A percentile compares a stretch with the other conserved stretches of the same genome.
Evolutionary conservation across 92 coral and sea anemone species (phyloP).

Genomic region (Pocillopora grandis): DNA sequence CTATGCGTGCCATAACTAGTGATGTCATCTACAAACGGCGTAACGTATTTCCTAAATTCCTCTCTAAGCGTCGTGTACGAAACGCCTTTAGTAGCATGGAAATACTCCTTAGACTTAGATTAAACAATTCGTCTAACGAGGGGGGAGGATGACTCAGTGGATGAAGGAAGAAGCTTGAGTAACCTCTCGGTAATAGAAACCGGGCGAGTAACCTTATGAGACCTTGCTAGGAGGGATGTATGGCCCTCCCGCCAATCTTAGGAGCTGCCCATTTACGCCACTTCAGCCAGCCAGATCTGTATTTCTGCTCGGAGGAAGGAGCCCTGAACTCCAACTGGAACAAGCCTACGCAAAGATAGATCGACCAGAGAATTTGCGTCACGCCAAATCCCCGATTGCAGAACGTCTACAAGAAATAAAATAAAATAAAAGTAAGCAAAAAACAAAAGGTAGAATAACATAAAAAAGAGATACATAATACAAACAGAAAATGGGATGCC

Average conservation of each 20-base stretch:
- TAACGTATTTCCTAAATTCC: too few species aligned
- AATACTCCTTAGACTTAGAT: conserved; percentile 45
- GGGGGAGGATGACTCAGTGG: conserved; percentile 7
- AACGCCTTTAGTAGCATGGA: conserved; percentile 25
- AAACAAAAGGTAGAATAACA: conserved; percentile 21
- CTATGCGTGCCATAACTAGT: too few species aligned
- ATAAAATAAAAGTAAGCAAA: conserved; percentile 9
- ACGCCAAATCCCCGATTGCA: conserved; percentile 36
- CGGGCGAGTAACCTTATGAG: conserved; percentile 56
- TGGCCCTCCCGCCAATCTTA: not conserved
- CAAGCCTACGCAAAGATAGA: too few species aligned
- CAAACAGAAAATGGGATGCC: not conserved
- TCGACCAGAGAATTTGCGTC: not conserved
- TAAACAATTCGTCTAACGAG: conserved; percentile 58
- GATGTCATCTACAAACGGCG: too few species aligned
- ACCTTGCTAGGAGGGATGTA: conserved; percentile 26
- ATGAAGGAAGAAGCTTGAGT: not conserved
- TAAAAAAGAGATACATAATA: conserved; percentile 25
- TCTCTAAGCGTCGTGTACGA: not conserved
- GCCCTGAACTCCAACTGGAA: too few species aligned
- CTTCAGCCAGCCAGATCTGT: not conserved
- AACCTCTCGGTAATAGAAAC: conserved; percentile 1
- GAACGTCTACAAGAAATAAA: conserved; percentile 28
- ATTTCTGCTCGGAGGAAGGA: conserved; percentile 12
- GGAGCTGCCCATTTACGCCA: not conserved